These are phyloP conservation scores for Crotalus horridus DNA, from an alignment of 2,113 vertebrate genomes.

Conservation along the genomic window DNA sequence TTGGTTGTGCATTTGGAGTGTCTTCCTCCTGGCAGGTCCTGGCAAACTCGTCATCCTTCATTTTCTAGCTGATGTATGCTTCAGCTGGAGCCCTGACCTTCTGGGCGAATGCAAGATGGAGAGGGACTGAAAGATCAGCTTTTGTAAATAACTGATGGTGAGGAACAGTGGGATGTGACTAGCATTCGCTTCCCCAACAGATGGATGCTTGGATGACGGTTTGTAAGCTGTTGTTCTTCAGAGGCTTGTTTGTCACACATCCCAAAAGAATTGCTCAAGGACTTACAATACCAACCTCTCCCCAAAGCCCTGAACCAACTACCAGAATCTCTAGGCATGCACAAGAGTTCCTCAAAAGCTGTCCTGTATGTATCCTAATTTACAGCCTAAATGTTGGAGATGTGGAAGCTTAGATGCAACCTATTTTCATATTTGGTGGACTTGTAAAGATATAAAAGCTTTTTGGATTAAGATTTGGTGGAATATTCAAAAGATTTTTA, in stretches of 20 bases:
- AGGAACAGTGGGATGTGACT: neutral
- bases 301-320: neutral
- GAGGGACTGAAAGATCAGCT: neutral
- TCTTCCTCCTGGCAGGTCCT: neutral
- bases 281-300: neutral
- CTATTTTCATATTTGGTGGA: too few species aligned
- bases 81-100: neutral
- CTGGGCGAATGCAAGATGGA: too few species aligned
- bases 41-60: neutral
- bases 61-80: neutral
- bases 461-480: too few species aligned
- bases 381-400: too few species aligned
- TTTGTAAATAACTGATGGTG: neutral
- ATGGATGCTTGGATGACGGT: neutral
- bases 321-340: neutral
- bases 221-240: neutral
- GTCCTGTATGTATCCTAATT: too few species aligned
- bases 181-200: neutral
- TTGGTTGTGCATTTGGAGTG: neutral
- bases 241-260: neutral
- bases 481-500: too few species aligned
- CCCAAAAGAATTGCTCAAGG: neutral
- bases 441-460: too few species aligned
- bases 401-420: too few species aligned
- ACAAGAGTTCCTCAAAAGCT: neutral